Evolutionary conservation across 2,888 invertebrate species (phyloP).

Genomic region (Drosophila eohydei): DNA sequence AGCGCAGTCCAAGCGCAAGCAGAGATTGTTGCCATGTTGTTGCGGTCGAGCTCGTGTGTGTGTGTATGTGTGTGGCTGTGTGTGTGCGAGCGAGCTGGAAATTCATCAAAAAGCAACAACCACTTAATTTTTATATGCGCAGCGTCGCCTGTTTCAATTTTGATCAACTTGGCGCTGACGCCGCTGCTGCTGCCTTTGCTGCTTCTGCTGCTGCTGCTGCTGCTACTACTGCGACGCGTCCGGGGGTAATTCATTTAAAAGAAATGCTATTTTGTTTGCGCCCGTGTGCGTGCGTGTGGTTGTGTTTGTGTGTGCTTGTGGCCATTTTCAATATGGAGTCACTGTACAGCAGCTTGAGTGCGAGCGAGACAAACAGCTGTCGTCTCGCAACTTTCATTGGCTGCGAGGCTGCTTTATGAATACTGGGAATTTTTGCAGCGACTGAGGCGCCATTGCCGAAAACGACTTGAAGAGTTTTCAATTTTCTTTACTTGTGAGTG

Average conservation of each 20-base stretch:
- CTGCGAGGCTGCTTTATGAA: slow-evolving; percentile 52
- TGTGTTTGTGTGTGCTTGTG: slow-evolving; percentile 32
- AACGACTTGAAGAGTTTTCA: slow-evolving; percentile 77
- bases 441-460: slow-evolving; percentile 70
- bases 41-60: slow-evolving; percentile 29
- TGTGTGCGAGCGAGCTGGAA: slow-evolving; percentile 78
- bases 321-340: slow-evolving; percentile 77
- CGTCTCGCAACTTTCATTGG: slow-evolving; percentile 49
- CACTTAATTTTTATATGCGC: slow-evolving; percentile 79
- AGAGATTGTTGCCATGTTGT: slow-evolving; percentile 83
- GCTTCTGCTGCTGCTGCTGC: slow-evolving; percentile 12
- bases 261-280: slow-evolving; percentile 35
- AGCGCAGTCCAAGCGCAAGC: slow-evolving; percentile 40
- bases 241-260: slow-evolving; percentile 66
- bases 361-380: slow-evolving; percentile 58
- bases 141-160: slow-evolving; percentile 75
- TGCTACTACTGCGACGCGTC: slow-evolving; percentile 18
- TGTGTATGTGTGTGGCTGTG: slow-evolving; percentile 1
- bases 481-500: slow-evolving; percentile 61
- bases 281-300: slow-evolving; percentile 15
- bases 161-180: slow-evolving; percentile 67
- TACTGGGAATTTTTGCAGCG: slow-evolving; percentile 71
- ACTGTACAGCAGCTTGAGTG: slow-evolving; percentile 18
- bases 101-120: slow-evolving; percentile 81
- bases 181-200: slow-evolving; percentile 15